phyloP scores from a whole-genome alignment of 2,113 vertebrate genomes.

The Anguilla rostrata region DNA sequence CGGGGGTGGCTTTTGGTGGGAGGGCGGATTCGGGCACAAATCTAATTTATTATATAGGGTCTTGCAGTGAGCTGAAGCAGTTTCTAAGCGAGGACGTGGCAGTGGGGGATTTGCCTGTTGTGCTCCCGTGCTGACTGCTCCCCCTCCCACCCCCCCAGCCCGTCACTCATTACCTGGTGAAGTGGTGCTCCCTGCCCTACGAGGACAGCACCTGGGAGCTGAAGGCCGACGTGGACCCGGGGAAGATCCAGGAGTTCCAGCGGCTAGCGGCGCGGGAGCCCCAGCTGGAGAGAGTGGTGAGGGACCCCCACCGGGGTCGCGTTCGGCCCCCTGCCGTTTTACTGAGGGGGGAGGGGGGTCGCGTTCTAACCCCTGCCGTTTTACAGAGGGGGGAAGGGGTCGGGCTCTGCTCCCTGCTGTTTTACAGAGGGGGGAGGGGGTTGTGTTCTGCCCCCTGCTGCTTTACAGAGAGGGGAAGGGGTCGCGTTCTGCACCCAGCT shows the following conservation, averaged over 20 bases:
- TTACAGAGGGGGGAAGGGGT: not conserved
- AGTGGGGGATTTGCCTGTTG: not conserved
- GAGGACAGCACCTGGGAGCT: conserved; percentile 99
- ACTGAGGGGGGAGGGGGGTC: not conserved
- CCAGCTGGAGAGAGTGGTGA: conserved; percentile 88
- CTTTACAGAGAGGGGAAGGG: not conserved
- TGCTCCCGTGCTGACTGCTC: not conserved
- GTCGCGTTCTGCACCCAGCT: no score
- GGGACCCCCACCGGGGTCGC: conserved; percentile 40
- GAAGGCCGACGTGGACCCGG: conserved; percentile 92
- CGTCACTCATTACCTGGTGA: conserved; percentile 94
- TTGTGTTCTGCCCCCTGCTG: not conserved
- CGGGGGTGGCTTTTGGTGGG: not conserved
- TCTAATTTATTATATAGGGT: not conserved
- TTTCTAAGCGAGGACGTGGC: not conserved
- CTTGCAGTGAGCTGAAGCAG: not conserved
- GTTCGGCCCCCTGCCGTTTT: not conserved
- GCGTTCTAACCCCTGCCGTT: not conserved
- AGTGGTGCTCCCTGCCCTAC: conserved; percentile 96
- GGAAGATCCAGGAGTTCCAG: conserved; percentile 95
- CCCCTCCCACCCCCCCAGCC: conserved; percentile 58
- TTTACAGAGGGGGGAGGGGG: not conserved
- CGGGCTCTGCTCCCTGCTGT: not conserved
- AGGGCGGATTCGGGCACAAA: not conserved
- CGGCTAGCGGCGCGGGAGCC: conserved; percentile 84